Evolutionary conservation across 2,888 invertebrate genomes (phyloP), one percentile per base, ranked within the genome.

Genomic region (Bursaphelenchus okinawaensis): DNA sequence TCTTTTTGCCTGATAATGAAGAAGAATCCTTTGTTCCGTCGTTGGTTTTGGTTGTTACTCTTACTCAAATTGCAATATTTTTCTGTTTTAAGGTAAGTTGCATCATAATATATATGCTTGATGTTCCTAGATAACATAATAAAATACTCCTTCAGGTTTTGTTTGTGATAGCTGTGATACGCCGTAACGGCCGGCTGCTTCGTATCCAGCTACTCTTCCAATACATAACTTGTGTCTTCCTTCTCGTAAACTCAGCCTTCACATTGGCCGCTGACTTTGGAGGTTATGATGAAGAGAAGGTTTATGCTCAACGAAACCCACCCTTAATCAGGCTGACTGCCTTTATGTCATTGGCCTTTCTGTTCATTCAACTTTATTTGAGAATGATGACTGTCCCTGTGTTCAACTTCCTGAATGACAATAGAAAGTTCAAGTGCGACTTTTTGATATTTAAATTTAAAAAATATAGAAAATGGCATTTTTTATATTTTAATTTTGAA

Each of bases 181-280:
- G 73, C 54, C 65, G 73, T 23, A 72, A 74, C 31, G 70, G 76
- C 26, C 75, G 75, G 22, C 67, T 80, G 7, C 69, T 80, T 19
- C 72, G 68, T n/a, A 64, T 77, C 26, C 81, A 81, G 65, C 68
- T 81, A 29, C 68, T 81, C 57, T 81, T 81, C 64, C 81, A 78
- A 64, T 81, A 81, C 60, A 70, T 78, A 12, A 81, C 81, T 28
- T 81, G 81, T 51, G 81, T 81, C n/a, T 75, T 81, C 61, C 74
- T 81, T 12, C 72, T 81, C 8, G 69, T 81, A 50, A 79, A 81
- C 59, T 76, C 81, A 24, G 69, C 78, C 4, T 81, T 81, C 58
- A 79, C 80, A 7, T 62, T 81, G 20, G 77, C 81, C 0, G 78
- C 81, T n/a, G 81, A 81, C 65, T 76, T 80, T 52, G 81, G 81